Percentiles rank a stretch among this genome's conserved stretches.
Evolutionary conservation across 1,140 invertebrate genomes (phyloP).

Genomic region (Wasmannia auropunctata): DNA sequence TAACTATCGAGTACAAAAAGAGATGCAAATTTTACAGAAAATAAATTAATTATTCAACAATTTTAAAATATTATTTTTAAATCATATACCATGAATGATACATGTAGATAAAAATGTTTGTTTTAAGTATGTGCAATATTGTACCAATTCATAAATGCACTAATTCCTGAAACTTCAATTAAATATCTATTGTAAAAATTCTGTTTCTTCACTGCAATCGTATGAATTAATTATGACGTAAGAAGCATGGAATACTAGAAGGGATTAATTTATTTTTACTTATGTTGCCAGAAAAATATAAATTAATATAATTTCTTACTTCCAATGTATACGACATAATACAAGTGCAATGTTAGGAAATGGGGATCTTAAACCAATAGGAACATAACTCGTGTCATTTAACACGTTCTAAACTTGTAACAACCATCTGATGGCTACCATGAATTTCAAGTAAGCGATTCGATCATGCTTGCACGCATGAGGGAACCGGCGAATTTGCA

Average conservation of each 20-base stretch:
- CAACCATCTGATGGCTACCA: background rate
- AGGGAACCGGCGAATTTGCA: background rate
- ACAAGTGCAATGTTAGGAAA: background rate
- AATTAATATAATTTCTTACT: background rate
- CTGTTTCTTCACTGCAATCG: background rate
- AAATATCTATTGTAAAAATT: background rate
- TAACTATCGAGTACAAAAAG: too few relatives aligned
- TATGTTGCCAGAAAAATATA: background rate
- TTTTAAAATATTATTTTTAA: too few relatives aligned
- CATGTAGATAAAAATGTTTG: background rate
- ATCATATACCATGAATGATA: too few relatives aligned
- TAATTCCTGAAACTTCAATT: background rate
- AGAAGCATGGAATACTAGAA: too few relatives aligned
- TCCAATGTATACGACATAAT: background rate
- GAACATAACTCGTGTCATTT: background rate
- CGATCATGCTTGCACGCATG: background rate
- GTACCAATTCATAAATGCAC: background rate
- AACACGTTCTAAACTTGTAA: background rate
- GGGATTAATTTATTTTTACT: background rate
- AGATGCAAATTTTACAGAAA: too few relatives aligned
- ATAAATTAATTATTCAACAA: too few relatives aligned
- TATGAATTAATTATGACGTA: background rate
- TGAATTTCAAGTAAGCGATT: background rate
- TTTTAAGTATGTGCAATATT: background rate
- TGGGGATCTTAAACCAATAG: background rate